Percentiles rank a stretch among this genome's conserved stretches.
Conservation (phyloP, 2,113 vertebrate genomes). For the Neotoma lepida region DNA sequence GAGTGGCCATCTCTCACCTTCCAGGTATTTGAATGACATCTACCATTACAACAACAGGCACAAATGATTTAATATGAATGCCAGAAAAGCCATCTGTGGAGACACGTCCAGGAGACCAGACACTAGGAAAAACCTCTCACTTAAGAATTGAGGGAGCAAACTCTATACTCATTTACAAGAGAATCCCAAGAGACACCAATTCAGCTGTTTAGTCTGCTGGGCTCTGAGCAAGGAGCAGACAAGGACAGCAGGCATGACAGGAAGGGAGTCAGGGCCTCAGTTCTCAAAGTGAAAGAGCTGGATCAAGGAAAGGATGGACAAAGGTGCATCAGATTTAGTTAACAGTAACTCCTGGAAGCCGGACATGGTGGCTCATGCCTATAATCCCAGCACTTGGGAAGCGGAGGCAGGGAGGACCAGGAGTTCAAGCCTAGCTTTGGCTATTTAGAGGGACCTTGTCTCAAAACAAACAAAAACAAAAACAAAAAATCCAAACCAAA, state of each 20-base stretch:
- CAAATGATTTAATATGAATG: slow-evolving; percentile 13
- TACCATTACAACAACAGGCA: neutral
- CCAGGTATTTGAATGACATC: slow-evolving; percentile 9
- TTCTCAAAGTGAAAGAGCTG: neutral
- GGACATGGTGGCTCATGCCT: neutral
- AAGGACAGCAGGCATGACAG: neutral
- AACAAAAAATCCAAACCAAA: neutral
- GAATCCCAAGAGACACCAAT: neutral
- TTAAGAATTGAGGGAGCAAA: neutral
- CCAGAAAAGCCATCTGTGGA: neutral
- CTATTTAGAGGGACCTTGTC: neutral
- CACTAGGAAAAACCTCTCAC: neutral
- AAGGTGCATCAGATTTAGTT: neutral
- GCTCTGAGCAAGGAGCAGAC: neutral
- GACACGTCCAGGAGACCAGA: neutral
- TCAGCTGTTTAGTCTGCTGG: neutral
- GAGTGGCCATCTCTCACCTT: slow-evolving; percentile 1
- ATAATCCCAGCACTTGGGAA: neutral
- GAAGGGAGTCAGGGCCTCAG: neutral
- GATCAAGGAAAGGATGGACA: neutral
- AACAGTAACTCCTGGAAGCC: neutral
- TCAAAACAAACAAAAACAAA: neutral
- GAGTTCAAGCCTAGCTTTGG: neutral
- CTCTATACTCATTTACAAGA: neutral
- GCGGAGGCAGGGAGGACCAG: neutral